A percentile compares a stretch with the other conserved stretches of the same genome.
These are phyloP conservation scores for Aphis gossypii DNA, from an alignment of 1,140 invertebrate species.

Conservation along the genomic window DNA sequence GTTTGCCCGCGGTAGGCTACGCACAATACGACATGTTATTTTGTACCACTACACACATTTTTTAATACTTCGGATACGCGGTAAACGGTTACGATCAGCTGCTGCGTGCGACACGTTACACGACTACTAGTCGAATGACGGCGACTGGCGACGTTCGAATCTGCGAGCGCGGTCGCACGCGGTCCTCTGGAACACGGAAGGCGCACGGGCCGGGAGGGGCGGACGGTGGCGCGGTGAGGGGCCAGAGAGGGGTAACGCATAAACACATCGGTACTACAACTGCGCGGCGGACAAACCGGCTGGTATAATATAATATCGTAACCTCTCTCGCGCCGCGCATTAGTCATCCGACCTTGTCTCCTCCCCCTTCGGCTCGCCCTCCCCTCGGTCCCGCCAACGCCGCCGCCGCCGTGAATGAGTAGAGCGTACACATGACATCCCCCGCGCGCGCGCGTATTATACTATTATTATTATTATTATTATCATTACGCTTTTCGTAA, in stretches of 20 bases:
- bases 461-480: not conserved
- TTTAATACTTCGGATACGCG: not conserved
- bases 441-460: not conserved
- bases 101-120: not conserved
- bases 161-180: constrained; percentile 9
- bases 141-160: not conserved
- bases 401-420: not conserved
- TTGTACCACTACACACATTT: not conserved
- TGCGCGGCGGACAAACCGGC: constrained; percentile 44
- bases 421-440: not conserved
- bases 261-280: not conserved
- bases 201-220: not conserved
- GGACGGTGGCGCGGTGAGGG: not conserved
- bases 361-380: not conserved
- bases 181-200: constrained; percentile 34
- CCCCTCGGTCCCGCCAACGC: not conserved
- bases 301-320: constrained; percentile 23
- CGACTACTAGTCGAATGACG: not conserved
- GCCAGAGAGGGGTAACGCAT: not conserved
- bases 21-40: not conserved
- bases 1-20: not conserved
- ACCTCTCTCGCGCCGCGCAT: constrained; percentile 29
- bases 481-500: not conserved
- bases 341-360: constrained; percentile 57
- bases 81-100: not conserved